Conservation (phyloP, 2,888 invertebrate genomes). For the Lasioglossum figueresi region DNA sequence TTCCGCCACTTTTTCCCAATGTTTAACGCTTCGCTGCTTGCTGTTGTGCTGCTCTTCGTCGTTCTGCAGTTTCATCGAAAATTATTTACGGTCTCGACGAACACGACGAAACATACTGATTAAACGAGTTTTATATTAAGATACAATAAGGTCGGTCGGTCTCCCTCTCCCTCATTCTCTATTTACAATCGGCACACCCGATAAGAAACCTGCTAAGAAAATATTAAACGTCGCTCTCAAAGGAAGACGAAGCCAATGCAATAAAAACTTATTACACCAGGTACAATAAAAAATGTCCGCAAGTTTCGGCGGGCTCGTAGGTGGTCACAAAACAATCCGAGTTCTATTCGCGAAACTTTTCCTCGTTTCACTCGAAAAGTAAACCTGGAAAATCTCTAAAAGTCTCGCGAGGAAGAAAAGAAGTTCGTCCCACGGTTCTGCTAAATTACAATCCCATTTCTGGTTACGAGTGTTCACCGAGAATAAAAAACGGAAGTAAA, state of each 20-base stretch:
- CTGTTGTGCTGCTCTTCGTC: conserved; percentile 43
- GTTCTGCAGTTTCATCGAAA: conserved; percentile 62
- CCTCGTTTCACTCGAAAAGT: conserved; percentile 45
- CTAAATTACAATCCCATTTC: conserved; percentile 47
- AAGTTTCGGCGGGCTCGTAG: conserved; percentile 26
- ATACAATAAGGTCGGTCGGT: background rate
- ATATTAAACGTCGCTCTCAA: background rate
- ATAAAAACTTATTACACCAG: conserved; percentile 16
- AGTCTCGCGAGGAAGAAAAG: conserved; percentile 16
- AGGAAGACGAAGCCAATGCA: conserved; percentile 23
- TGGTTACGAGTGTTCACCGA: background rate
- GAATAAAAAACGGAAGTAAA: background rate
- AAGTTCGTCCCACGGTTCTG: conserved; percentile 31
- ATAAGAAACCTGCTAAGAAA: background rate
- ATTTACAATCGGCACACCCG: background rate
- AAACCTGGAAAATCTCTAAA: conserved; percentile 27
- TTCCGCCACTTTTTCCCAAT: background rate
- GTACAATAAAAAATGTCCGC: conserved; percentile 30
- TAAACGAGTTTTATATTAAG: background rate
- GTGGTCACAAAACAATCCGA: conserved; percentile 39
- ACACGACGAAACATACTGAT: background rate
- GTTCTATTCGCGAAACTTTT: conserved; percentile 46
- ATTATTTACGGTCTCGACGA: conserved; percentile 6
- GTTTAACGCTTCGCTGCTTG: conserved; percentile 46
- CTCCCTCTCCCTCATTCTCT: background rate